Evolutionary conservation across 2,113 vertebrate species (phyloP), one percentile per base, ranked within the genome.

Genomic region (Columba janthina): DNA sequence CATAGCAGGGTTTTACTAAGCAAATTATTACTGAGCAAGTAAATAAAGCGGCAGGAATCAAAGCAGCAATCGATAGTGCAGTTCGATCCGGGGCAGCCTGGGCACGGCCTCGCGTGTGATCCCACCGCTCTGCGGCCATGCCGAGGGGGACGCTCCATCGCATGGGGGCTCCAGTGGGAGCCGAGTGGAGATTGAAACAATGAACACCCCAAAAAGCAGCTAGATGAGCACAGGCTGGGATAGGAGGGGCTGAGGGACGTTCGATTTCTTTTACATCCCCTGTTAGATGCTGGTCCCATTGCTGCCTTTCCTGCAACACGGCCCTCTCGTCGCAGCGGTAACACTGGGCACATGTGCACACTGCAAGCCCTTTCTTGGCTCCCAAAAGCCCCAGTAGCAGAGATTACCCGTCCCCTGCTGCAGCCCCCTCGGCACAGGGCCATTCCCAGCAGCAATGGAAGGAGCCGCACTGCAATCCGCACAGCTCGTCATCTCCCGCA

Each of bases 1-100:
- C 48, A 2, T 10, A 34, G 67, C 75, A 71, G 61, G 29, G 56
- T 32, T 92, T 94, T 93, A 90, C 88, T 90, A 87, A 90, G 85
- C 72, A 88, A 94, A 95, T 90, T 92, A 94, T 94, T 77, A 81
- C 56, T 15, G 76, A 96, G 73, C 42, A 40, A 94, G 90, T 96
- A 95, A 94, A 93, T 88, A 95, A 95, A 96, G 69, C 88, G 86
- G 79, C 10, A 1, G 82, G 92, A 90, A 77, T 69, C 82, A 34
- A 84, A 95, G 60, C 2, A 2, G 26, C 6, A 18, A 83, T 94
- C 69, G 0, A 95, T 91, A 67, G 88, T 32, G 5, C 61, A 9
- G 74, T 40, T 94, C 75, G 22, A 80, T 75, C 32, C 0, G 1
- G 76, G 56, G 78, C 85, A 93, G 78, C 50, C 54, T 36, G 53